Base-by-base conservation (phyloP, 2,797 vertebrate genomes). In the Rousettus madagascariensis region DNA sequence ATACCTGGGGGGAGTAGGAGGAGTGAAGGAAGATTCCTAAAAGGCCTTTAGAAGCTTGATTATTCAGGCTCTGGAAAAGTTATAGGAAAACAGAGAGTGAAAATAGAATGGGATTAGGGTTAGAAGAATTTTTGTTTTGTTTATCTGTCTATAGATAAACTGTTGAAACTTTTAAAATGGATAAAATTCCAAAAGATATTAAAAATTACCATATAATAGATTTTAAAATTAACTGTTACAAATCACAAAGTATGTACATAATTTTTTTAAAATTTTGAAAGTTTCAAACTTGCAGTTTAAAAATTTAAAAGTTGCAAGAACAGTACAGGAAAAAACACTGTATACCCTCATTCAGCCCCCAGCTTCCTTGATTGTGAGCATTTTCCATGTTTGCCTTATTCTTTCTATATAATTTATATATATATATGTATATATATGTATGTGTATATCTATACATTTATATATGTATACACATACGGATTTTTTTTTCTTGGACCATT, bases 321-420 rank as follows among this genome's bases (percentile, higher is more conserved):
- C 79, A 86, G 49, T 85, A 80, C 15, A 59, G 49, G 49, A 49
- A 9, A 85, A 91, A 86, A 61, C 9, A 46, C 10, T 30, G 0
- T 86, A 59, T 20, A 93, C 8, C 20, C 24, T 78, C 5, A 88
- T 22, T 49, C 28, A 68, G 33, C 28, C 89, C 13, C 28, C 24
- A 22, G 41, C 28, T 89, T 95, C 87, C 30, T 85, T 88, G 10
- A 79, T 74, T 85, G 17, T 94, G 95, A 77, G 20, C 66, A 78
- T 86, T 96, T 91, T 51, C 43, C 17, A 26, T 93, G 63, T 93
- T 93, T 88, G 26, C 24, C 30, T 94, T 94, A 46, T 49, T 91
- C 46, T 86, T 10, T 59, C 36, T 16, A 13, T 46, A 46, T 46
- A 46, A 46, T 46, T 46, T 46, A 46, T 46, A 46, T 16, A 16